Percentiles rank a stretch among this genome's conserved stretches.
These are phyloP conservation scores for Gila orcuttii DNA, from an alignment of 2,113 vertebrate species.

Conservation along the genomic window DNA sequence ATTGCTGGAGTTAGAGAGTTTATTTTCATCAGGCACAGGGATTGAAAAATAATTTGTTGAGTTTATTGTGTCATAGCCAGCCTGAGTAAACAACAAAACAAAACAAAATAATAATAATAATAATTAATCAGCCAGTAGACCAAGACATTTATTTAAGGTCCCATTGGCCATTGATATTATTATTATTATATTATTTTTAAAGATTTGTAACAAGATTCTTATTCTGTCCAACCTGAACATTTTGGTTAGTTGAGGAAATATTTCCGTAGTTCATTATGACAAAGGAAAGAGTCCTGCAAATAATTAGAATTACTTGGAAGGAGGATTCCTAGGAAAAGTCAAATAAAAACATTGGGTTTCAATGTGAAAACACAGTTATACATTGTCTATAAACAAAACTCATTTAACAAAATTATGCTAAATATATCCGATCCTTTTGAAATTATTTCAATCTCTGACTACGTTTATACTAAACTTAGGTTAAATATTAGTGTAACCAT, in stretches of 20 bases:
- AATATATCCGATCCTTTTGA: neutral
- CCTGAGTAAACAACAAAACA: constrained; percentile 4
- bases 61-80: constrained; percentile 6
- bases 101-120: neutral
- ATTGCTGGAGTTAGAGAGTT: neutral
- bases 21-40: neutral
- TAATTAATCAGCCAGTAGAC: neutral
- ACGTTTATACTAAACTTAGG: neutral
- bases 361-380: neutral
- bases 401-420: neutral
- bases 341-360: neutral
- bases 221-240: neutral
- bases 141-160: neutral
- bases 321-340: neutral
- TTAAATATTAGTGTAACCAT: neutral
- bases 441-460: neutral
- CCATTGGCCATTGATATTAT: neutral
- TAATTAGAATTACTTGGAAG: neutral
- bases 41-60: constrained; percentile 6
- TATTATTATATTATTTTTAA: neutral
- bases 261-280: constrained; percentile 28
- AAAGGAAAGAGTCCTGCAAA: neutral
- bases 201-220: neutral
- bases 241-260: neutral
- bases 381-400: neutral